phyloP scores from a whole-genome alignment of 2,113 vertebrate genomes.

The Archocentrus centrarchus region DNA sequence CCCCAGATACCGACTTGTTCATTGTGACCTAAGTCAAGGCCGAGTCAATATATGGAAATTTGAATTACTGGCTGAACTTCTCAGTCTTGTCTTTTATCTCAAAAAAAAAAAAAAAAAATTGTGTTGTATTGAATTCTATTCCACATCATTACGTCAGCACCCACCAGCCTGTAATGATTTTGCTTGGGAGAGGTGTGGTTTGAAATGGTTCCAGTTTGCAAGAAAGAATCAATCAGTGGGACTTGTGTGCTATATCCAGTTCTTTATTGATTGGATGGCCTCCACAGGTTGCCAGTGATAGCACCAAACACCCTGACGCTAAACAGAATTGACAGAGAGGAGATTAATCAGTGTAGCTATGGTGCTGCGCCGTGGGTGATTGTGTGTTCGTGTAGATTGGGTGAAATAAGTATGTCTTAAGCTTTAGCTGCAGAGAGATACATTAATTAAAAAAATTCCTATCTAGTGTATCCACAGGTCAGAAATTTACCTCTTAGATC shows the following conservation, averaged over 20 bases:
- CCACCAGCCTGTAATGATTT: conserved; percentile 3
- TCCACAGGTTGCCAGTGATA: conserved; percentile 42
- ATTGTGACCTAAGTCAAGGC: neutral
- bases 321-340: conserved; percentile 47
- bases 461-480: neutral
- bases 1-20: neutral
- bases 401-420: neutral
- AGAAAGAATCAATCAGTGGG: conserved; percentile 47
- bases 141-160: neutral
- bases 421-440: neutral
- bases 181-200: conserved; percentile 15
- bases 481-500: neutral
- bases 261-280: conserved; percentile 51
- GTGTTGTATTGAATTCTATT: neutral
- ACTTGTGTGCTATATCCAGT: conserved; percentile 47
- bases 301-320: conserved; percentile 36
- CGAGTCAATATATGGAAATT: neutral
- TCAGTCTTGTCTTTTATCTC: neutral
- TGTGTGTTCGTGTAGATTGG: conserved; percentile 1
- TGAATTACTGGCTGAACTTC: neutral
- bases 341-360: conserved; percentile 29
- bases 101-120: neutral
- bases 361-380: neutral
- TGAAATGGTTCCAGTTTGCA: conserved; percentile 50
- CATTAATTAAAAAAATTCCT: neutral